Base-by-base conservation (phyloP, 2,888 invertebrate genomes). In the Lagria hirta region DNA sequence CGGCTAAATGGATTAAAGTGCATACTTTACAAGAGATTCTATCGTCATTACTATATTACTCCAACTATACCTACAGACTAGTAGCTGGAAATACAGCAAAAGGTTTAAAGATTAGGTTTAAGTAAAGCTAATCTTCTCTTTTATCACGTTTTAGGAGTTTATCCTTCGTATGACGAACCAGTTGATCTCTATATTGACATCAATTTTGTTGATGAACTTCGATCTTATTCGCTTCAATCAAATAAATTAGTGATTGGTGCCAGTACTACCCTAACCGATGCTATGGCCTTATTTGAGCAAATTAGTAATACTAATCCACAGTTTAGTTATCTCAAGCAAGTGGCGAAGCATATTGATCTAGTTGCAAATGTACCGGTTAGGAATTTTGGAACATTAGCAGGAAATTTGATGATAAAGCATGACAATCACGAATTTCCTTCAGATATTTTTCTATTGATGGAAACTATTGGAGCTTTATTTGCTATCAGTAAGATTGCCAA, bases 41-140 rank as follows among this genome's bases (percentile, higher is more conserved):
- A 67, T 75, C 61, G 66, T 68, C 86, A 23, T 53, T 63, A 6
- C 38, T 29, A 2, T n/a, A n/a, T n/a, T n/a, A n/a, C n/a, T n/a
- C n/a, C n/a, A n/a, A 69, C 3, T 10, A 10, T 2, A 70, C 73
- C 4, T 84, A 82, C 55, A 73, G 78, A 54, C 62, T 88, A 1
- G 77, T 87, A 2, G 83, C 82, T 10, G 88, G 88, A 14, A 87
- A 88, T 61, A 88, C 88, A 1, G 86, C 83, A 3, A 80, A 79
- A 69, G 88, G 89, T 84, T 68, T 49, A 17, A n/a, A n/a, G n/a
- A n/a, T 21, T 17, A 8, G 6, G 11, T 32, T 15, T 26, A 15
- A 15, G 15, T 5, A 13, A 14, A 8, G 6, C 4, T 13, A 28
- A 13, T 22, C 11, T 7, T 34, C 77, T 75, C 33, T 27, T 38